Evolutionary conservation across 1,140 invertebrate genomes (phyloP).

Genomic region (Trinorchestia longiramus): DNA sequence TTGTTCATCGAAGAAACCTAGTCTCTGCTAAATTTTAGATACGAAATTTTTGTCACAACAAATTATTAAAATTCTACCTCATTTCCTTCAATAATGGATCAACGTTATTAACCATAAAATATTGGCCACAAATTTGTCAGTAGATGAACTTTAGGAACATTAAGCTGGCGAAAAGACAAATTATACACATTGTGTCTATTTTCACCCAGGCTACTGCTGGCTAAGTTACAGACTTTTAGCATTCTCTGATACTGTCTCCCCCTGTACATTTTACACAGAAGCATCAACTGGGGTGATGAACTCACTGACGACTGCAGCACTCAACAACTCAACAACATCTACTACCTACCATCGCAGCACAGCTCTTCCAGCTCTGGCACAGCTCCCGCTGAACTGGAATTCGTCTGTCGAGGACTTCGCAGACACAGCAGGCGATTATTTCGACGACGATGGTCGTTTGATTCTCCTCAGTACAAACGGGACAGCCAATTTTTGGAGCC

Average conservation of each 20-base stretch:
- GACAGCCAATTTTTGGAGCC: conserved; percentile 20
- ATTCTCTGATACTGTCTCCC: not conserved
- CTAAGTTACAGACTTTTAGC: not conserved
- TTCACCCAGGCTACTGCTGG: not conserved
- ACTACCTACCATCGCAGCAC: not conserved
- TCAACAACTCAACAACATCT: not conserved
- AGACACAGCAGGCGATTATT: not conserved
- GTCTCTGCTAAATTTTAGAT: no score
- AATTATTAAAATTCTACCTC: no score
- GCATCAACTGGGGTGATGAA: not conserved
- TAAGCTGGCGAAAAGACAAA: no score
- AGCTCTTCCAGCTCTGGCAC: not conserved
- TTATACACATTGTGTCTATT: not conserved
- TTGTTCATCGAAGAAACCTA: no score
- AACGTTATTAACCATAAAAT: no score
- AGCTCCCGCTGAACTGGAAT: not conserved
- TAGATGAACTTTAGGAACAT: no score
- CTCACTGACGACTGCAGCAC: not conserved
- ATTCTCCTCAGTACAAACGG: conserved; percentile 24
- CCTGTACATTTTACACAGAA: not conserved
- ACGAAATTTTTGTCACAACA: no score
- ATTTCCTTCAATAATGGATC: no score
- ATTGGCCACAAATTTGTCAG: no score
- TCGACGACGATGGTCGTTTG: conserved; percentile 11
- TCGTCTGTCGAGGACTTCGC: not conserved